Base-by-base conservation (phyloP, 2,888 invertebrate genomes). In the Trichopria drosophilae region DNA sequence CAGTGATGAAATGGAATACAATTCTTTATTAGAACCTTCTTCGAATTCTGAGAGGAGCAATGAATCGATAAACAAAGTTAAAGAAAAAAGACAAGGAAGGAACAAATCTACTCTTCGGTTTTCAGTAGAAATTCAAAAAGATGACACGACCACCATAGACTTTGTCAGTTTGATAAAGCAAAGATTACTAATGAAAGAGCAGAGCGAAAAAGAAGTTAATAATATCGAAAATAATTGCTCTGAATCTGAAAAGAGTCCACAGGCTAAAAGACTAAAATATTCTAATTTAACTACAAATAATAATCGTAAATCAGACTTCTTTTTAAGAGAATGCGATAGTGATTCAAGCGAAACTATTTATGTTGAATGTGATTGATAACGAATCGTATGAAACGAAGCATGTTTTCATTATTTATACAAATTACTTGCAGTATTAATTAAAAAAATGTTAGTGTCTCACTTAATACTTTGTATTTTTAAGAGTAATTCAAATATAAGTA, bases 121-220 rank as follows among this genome's bases (percentile, higher is more conserved):
- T 23, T 32, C 24, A 12, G 15, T 10, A 35, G 52, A 35, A 7
- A 37, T 29, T 39, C 26, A 4, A 5, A 41, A 46, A 26, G 29
- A 26, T 7, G 28, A 19, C 29, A 36, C n/a, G 10, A 16, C 53
- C 7, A 46, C 56, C 9, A 47, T 51, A 37, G 65, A 69, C 40
- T 69, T 65, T 57, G 43, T 69, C 10, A 58, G 31, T 46, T 54
- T 71, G 29, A 71, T 70, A 37, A 71, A 69, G 47, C 61, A 64
- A 46, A 57, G 61, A 44, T 39, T 52, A 23, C 47, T n/a, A 12
- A 48, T 41, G 2, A 57, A 45, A 46, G n/a, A n/a, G n/a, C n/a
- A n/a, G n/a, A n/a, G n/a, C n/a, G n/a, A n/a, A 26, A 41, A 31
- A 34, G 31, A 54, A 29, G 22, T 36, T 24, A 3, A 40, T 12